Percentiles rank a stretch among this genome's conserved stretches.
Conservation (phyloP, 2,797 vertebrate species). For the Iguana delicatissima region DNA sequence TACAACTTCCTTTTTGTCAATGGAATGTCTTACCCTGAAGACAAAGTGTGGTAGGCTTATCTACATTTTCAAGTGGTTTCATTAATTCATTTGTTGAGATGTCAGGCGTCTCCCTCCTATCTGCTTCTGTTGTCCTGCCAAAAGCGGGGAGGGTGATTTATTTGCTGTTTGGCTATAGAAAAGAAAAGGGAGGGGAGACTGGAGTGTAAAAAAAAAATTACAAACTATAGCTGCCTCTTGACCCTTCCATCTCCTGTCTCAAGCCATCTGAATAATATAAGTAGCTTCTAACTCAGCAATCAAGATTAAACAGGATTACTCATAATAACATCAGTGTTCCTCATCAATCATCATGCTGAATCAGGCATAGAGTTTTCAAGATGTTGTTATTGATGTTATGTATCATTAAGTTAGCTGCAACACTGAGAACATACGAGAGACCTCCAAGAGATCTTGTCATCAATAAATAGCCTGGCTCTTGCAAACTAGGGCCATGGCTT, state of each 20-base stretch:
- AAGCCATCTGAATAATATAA: neutral
- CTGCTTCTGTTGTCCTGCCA: constrained; percentile 16
- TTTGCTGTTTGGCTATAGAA: constrained; percentile 45
- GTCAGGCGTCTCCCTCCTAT: constrained; percentile 49
- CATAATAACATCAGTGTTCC: too few relatives aligned
- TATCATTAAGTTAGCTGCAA: too few relatives aligned
- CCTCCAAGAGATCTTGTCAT: too few relatives aligned
- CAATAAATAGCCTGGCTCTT: too few relatives aligned
- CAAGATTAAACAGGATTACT: too few relatives aligned
- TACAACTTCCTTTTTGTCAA: constrained; percentile 42
- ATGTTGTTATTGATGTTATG: too few relatives aligned
- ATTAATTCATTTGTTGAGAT: constrained; percentile 45
- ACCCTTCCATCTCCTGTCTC: neutral
- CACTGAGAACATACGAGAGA: too few relatives aligned
- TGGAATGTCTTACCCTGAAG: constrained; percentile 55
- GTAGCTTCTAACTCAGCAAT: neutral
- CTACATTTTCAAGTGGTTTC: constrained; percentile 53
- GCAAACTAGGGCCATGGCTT: too few relatives aligned
- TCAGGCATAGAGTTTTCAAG: too few relatives aligned
- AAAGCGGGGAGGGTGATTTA: constrained; percentile 27
- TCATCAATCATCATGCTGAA: too few relatives aligned
- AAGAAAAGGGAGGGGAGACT: neutral
- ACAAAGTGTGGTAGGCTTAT: constrained; percentile 50
- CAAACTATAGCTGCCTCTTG: neutral
- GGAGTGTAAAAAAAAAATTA: constrained; percentile 2